Evolutionary conservation across 2,113 vertebrate species (phyloP), one percentile per base, ranked within the genome.

Genomic region (Paradoxurus hermaphroditus): DNA sequence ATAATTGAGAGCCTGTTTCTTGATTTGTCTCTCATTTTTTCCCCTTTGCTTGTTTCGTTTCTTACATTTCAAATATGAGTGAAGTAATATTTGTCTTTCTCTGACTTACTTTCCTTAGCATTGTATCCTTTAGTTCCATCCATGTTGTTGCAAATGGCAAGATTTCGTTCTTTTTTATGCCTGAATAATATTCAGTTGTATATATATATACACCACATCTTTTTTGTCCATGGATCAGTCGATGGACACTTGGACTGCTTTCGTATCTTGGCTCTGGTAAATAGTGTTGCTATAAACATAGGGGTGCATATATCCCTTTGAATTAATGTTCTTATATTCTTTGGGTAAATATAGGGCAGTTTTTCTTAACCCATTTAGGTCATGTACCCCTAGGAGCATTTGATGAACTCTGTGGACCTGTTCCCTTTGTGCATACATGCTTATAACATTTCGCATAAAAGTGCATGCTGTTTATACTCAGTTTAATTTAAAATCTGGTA

Each of bases 401-500:
- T 73, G 53, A 92, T 85, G 29, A 44, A 51, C 68, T 25, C 39
- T 34, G 7, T 31, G 51, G 44, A 56, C 65, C 62, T 73, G 21
- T 29, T 89, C 16, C 36, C n/a, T 49, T 0, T 85, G 46, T 92
- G 36, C n/a, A 49, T 73, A 36, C 12, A 21, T 34, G 39, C 31
- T 85, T 36, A 41, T 25, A 77, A 67, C 16, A 15, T 73, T 85
- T 72, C 92, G 53, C 21, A 14, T 94, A 49, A 90, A 91, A 53
- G 95, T 88, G 53, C 34, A 95, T 34, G 25, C 21, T 53, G 19
- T 88, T 84, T 59, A 79, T 13, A 72, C 39, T 49, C 41, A 78
- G 25, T 72, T 97, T 89, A 85, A 46, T 39, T 91, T 84, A 86
- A 94, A 93, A 75, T 95, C 29, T 73, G 44, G 23, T 83, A 39